A percentile compares a stretch with the other conserved stretches of the same genome.
phyloP scores from a whole-genome alignment of 2,888 invertebrate genomes.

The Epicampocera succincta region DNA sequence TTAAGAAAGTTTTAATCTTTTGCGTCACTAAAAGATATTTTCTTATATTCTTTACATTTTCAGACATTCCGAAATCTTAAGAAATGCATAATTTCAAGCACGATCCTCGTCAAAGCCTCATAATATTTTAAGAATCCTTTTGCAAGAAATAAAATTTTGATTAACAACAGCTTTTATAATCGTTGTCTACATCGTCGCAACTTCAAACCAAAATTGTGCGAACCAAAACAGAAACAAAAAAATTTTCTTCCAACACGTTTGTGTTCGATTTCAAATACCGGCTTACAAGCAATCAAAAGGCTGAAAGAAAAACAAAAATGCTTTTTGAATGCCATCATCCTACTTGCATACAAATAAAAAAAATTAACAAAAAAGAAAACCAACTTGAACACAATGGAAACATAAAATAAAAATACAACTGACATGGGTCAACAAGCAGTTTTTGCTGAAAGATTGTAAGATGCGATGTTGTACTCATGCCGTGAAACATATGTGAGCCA shows the following conservation, averaged over 20 bases:
- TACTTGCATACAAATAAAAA: not conserved
- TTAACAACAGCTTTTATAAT: too few relatives aligned
- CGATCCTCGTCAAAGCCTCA: too few relatives aligned
- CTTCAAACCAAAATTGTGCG: too few relatives aligned
- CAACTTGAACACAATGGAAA: slow-evolving; percentile 8
- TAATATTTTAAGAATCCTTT: too few relatives aligned
- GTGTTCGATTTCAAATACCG: not conserved
- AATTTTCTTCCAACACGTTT: not conserved
- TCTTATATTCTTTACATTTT: too few relatives aligned
- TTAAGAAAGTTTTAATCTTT: too few relatives aligned
- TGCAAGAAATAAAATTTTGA: too few relatives aligned
- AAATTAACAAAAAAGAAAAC: slow-evolving; percentile 1
- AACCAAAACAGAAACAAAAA: not conserved
- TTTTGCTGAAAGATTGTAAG: slow-evolving; percentile 45
- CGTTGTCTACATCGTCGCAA: too few relatives aligned
- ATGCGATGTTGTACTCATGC: slow-evolving; percentile 58
- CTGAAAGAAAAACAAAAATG: slow-evolving; percentile 15
- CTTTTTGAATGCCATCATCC: slow-evolving; percentile 28
- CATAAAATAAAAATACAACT: slow-evolving; percentile 24
- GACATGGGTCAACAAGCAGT: slow-evolving; percentile 67
- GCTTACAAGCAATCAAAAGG: not conserved
- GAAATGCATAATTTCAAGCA: too few relatives aligned
- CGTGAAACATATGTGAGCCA: slow-evolving; percentile 67
- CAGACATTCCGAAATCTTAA: too few relatives aligned
- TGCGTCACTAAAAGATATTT: too few relatives aligned